Percentiles rank a stretch among this genome's conserved stretches.
Conservation (phyloP, 2,888 invertebrate species). For the Lithophane socia region DNA sequence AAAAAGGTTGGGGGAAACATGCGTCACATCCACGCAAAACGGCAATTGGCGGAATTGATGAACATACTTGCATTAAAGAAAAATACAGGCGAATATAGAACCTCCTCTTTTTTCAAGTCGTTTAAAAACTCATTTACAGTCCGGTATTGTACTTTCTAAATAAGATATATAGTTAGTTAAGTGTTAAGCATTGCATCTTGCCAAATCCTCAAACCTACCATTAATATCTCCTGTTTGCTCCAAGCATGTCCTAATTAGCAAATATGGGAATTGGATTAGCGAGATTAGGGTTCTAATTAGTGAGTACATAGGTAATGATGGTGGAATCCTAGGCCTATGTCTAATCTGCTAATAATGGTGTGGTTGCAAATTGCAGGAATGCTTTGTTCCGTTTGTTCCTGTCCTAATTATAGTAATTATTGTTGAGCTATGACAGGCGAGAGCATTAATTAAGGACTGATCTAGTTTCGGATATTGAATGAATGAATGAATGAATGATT, state of each 20-base stretch:
- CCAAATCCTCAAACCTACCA: background rate
- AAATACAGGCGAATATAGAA: too few relatives aligned
- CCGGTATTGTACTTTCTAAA: too few relatives aligned
- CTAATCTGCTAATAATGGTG: constrained; percentile 41
- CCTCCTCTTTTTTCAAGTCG: too few relatives aligned
- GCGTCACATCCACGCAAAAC: too few relatives aligned
- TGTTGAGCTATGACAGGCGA: background rate
- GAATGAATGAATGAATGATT: too few relatives aligned
- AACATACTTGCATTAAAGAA: too few relatives aligned
- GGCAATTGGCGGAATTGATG: too few relatives aligned
- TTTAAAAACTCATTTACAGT: too few relatives aligned
- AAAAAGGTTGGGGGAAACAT: too few relatives aligned
- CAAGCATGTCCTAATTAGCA: constrained; percentile 40
- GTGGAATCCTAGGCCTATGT: constrained; percentile 5
- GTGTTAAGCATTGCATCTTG: background rate
- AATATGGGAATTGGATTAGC: constrained; percentile 46
- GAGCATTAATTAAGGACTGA: constrained; percentile 16
- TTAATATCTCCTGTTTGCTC: constrained; percentile 26
- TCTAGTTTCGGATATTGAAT: background rate
- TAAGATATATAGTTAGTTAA: too few relatives aligned
- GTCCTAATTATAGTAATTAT: constrained; percentile 30
- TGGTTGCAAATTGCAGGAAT: constrained; percentile 16
- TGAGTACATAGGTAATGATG: constrained; percentile 37
- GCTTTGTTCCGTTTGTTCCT: constrained; percentile 32
- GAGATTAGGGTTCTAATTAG: constrained; percentile 48